Evolutionary conservation across 2,888 invertebrate genomes (phyloP).

Genomic region (Uloborus plumipes): DNA sequence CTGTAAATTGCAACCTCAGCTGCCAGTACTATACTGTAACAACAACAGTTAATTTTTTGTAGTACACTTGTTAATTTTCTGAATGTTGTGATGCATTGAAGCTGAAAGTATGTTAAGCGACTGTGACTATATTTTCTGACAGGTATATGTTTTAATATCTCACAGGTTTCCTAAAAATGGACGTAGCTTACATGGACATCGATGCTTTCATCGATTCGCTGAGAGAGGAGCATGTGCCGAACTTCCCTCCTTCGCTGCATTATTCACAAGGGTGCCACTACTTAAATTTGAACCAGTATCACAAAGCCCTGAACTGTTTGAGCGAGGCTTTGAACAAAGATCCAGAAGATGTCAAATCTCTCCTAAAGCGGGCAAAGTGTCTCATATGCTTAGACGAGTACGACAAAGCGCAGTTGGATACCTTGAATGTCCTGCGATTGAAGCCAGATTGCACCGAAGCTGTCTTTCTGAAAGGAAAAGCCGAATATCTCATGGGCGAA

Average conservation of each 20-base stretch:
- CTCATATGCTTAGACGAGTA: slow-evolving; percentile 10
- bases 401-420: slow-evolving; percentile 32
- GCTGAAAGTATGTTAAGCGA: too few species aligned
- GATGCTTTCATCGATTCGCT: slow-evolving; percentile 19
- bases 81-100: too few species aligned
- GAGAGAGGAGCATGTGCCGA: not conserved
- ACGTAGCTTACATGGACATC: not conserved
- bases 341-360: slow-evolving; percentile 6
- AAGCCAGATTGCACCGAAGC: slow-evolving; percentile 9
- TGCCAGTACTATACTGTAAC: too few species aligned
- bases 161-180: too few species aligned
- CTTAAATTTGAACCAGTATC: slow-evolving; percentile 6
- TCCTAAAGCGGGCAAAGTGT: slow-evolving; percentile 25
- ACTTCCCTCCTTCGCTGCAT: slow-evolving; percentile 17
- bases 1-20: too few species aligned
- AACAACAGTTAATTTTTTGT: too few species aligned
- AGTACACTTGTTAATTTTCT: too few species aligned
- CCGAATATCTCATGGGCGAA: slow-evolving; percentile 30
- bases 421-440: slow-evolving; percentile 7
- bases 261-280: slow-evolving; percentile 35
- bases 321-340: slow-evolving; percentile 16
- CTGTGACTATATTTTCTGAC: too few species aligned
- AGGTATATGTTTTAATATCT: too few species aligned
- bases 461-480: slow-evolving; percentile 21
- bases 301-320: slow-evolving; percentile 24